phyloP scores from a whole-genome alignment of 1,140 invertebrate genomes.

The Goniozus legneri region DNA sequence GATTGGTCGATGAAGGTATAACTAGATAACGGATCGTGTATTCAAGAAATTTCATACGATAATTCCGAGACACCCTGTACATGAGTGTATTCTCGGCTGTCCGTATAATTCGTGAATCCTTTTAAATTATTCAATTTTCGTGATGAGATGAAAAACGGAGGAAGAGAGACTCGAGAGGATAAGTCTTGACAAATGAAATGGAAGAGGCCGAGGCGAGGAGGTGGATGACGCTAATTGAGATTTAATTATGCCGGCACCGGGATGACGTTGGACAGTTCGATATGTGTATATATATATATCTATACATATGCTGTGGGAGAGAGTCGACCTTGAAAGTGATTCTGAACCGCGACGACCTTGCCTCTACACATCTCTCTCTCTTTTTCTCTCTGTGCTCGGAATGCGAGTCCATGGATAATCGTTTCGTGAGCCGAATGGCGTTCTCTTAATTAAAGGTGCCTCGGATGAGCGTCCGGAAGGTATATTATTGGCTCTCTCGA shows the following conservation, averaged over 20 bases:
- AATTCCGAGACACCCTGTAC: no score
- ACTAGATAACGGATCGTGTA: no score
- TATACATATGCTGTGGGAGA: constrained; percentile 13
- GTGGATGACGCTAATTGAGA: background rate
- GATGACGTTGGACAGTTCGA: no score
- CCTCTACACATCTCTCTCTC: constrained; percentile 8
- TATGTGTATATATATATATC: constrained; percentile 2
- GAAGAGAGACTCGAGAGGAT: no score
- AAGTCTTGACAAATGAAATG: no score
- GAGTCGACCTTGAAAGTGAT: constrained; percentile 20
- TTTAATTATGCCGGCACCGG: constrained; percentile 1
- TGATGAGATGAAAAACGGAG: no score
- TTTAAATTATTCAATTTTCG: no score
- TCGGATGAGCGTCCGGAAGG: constrained; percentile 12
- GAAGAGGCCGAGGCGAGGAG: background rate
- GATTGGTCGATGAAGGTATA: no score
- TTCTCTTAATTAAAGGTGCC: constrained; percentile 48
- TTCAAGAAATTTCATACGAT: no score
- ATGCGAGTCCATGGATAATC: constrained; percentile 37
- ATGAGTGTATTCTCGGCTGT: no score
- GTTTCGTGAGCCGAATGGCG: constrained; percentile 30
- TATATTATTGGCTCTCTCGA: constrained; percentile 7
- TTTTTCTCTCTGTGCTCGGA: no score
- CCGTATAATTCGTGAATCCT: no score
- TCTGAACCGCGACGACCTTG: constrained; percentile 21